phyloP scores from a whole-genome alignment of 2,113 vertebrate genomes.

The Calyptommatus sinebrachiatus region DNA sequence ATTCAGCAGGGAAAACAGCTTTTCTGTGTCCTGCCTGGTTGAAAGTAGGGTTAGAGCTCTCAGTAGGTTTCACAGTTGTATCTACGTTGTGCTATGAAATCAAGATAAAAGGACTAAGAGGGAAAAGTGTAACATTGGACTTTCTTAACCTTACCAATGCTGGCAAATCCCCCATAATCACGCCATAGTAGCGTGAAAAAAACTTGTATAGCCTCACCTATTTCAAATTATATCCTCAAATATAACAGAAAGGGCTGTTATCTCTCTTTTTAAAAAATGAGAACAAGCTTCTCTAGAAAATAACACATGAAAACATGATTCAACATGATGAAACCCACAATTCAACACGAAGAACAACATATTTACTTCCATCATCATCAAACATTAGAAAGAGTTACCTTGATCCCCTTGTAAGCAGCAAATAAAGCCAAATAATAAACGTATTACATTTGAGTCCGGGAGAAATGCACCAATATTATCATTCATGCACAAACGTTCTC shows the following conservation, averaged over 20 bases:
- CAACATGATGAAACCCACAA: not conserved
- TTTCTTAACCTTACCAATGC: too few species aligned
- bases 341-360: constrained; percentile 20
- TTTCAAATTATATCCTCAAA: too few species aligned
- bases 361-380: constrained; percentile 5
- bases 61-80: too few species aligned
- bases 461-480: constrained; percentile 60
- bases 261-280: not conserved
- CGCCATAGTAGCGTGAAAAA: too few species aligned
- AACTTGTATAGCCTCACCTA: too few species aligned
- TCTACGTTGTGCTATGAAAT: too few species aligned
- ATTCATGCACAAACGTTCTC: constrained; percentile 83
- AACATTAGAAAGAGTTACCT: constrained; percentile 76
- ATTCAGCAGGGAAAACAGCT: too few species aligned
- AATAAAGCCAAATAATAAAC: constrained; percentile 84
- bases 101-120: too few species aligned
- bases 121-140: too few species aligned
- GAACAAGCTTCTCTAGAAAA: constrained; percentile 13
- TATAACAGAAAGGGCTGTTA: not conserved
- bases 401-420: constrained; percentile 89
- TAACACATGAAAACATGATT: constrained; percentile 3
- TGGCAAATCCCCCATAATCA: too few species aligned
- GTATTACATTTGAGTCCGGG: constrained; percentile 73
- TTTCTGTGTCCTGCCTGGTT: too few species aligned
- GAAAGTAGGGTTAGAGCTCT: too few species aligned